Evolutionary conservation across 2,113 vertebrate genomes (phyloP).

Genomic region (Meleagris gallopavo): DNA sequence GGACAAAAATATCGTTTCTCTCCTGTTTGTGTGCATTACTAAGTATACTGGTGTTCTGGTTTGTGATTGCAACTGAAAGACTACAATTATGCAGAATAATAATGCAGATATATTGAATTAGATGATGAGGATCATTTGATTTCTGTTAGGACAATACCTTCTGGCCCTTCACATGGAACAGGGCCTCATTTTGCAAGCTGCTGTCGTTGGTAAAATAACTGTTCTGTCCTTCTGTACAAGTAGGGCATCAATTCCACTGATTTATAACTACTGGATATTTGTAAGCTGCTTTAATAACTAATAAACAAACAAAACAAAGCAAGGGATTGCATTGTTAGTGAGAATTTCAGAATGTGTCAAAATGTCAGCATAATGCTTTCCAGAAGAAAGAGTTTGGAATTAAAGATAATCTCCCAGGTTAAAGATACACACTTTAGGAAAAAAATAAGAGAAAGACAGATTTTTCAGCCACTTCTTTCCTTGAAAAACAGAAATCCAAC

Average conservation of each 20-base stretch:
- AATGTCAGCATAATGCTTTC: neutral
- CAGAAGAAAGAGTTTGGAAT: neutral
- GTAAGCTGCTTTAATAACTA: neutral
- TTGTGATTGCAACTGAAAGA: neutral
- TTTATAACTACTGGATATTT: neutral
- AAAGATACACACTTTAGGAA: neutral
- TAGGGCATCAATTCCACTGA: neutral
- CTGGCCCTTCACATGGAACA: neutral
- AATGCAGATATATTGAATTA: constrained; percentile 10
- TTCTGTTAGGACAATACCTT: constrained; percentile 13
- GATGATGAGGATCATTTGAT: constrained; percentile 9
- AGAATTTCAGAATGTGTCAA: neutral
- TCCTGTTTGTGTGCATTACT: neutral
- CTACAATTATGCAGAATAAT: constrained; percentile 8
- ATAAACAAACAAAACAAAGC: neutral
- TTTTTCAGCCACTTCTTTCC: neutral
- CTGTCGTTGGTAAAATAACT: neutral
- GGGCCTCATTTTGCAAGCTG: neutral
- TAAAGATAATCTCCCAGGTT: neutral
- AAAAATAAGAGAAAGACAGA: neutral
- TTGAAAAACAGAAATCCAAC: neutral
- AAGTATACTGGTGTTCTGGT: neutral
- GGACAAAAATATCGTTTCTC: neutral
- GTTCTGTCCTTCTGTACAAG: neutral
- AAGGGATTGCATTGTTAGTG: neutral